These are phyloP conservation scores for Microtus ochrogaster DNA, from an alignment of 2,113 vertebrate species.

Conservation along the genomic window DNA sequence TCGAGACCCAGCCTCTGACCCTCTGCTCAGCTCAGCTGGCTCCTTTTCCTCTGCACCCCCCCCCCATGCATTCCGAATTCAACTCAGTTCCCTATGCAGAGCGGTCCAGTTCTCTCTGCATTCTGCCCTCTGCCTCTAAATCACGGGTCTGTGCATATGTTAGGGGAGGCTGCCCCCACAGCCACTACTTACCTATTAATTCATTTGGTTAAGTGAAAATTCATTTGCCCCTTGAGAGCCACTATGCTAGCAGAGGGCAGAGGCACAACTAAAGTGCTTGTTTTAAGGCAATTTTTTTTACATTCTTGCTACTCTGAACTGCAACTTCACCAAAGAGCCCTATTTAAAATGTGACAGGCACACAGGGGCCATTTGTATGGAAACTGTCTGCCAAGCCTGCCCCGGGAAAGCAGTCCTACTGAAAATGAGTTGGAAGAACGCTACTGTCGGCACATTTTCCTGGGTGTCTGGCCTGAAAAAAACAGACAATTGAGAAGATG, in stretches of 20 bases:
- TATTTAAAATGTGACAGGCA: constrained; percentile 61
- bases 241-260: constrained; percentile 49
- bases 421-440: constrained; percentile 33
- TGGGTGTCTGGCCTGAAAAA: background rate
- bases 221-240: constrained; percentile 41
- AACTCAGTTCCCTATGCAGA: background rate
- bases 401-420: background rate
- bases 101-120: background rate
- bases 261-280: background rate
- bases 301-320: constrained; percentile 50
- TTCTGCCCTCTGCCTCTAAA: constrained; percentile 22
- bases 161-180: background rate
- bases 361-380: constrained; percentile 47
- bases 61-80: constrained; percentile 17
- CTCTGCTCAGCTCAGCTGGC: background rate
- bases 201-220: constrained; percentile 39
- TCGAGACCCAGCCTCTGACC: background rate
- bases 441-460: background rate
- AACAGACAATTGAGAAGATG: constrained; percentile 11
- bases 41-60: background rate
- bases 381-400: background rate
- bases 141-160: background rate
- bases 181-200: constrained; percentile 16
- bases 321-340: constrained; percentile 34
- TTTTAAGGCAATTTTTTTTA: constrained; percentile 64